Evolutionary conservation across 2,797 vertebrate genomes (phyloP), one percentile per base, ranked within the genome.

Genomic region (Discoglossus pictus): DNA sequence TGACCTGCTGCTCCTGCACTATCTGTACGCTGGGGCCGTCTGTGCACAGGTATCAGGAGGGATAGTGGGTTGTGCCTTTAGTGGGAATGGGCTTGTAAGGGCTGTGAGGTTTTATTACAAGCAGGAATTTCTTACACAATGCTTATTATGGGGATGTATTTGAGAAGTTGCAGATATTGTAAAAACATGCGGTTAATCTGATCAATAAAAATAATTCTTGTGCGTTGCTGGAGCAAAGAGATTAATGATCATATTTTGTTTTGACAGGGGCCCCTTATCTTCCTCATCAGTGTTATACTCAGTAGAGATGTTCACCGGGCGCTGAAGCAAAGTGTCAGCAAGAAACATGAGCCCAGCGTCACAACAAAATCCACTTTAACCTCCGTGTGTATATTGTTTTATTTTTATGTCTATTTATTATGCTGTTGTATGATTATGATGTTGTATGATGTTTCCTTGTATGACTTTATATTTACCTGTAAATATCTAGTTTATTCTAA

Each of bases 1-100:
- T 0, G 95, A 98, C 74, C 82, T 91, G 11, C 91, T 97, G 69
- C 87, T 97, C 74, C 93, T 96, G 80, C 96, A 98, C 84, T 95
- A 98, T 83, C 88, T 97, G 81, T 96, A 95, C 0, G 94, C 94
- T 1, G 88, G 85, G 10, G 92, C 92, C 85, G 94, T 91, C 83
- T 96, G 93, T 67, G 67, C 94, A 43, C 94, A 96, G 93, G 96
- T 96, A 84, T 58, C 7, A 31, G 27, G 27, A 24, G 3, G 10
- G 17, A 13, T 1, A 6, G 5, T 13, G n/a, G 7, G 1, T 23
- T 11, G n/a, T 25, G 17, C 23, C 16, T 56, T 0, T 43, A 27
- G 4, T 13, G n/a, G n/a, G n/a, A n/a, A 9, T 2, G 3, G 40
- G 25, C 8, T 21, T 13, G 4, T 20, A 4, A 31, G 27, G 27